Base-by-base conservation (phyloP, 2,888 invertebrate genomes). In the Rugalucina vietnamica region DNA sequence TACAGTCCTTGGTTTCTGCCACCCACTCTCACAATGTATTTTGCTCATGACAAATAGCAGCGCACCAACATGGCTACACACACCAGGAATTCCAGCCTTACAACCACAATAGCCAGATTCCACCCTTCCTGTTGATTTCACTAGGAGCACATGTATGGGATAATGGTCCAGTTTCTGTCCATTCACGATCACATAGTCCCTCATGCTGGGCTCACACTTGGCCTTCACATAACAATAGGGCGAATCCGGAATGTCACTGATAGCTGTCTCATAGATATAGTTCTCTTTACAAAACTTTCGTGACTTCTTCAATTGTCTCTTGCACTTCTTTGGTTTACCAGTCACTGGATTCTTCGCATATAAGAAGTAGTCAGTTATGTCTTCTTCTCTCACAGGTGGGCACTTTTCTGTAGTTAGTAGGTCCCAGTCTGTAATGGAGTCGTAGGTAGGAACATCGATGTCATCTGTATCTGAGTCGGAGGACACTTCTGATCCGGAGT, bases 171-270 rank as follows among this genome's bases (percentile, higher is more conserved):
- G 18, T 18, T 43, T 43, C 43, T 12, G 10, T 43, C 43, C 43
- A 43, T 43, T 39, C 0, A 72, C 72, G 12, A 24, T 39, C 50
- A 74, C 74, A 27, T 29, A 4, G 3, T 1, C 10, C 37, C 29
- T 8, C 10, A 74, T 74, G 18, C 49, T 49, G 21, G 49, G 74
- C 34, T 74, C 49, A 32, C 74, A 74, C 29, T 50, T 74, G 29
- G 49, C 49, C 49, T 49, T 74, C 27, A 74, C 34, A 74, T 74
- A 74, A 1, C 4, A 49, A 18, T 43, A 43, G 8, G 43, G 43
- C 43, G 43, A 43, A 18, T 43, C 18, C 18, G 10, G 8, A 8
- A 43, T 43, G 8, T 43, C 43, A 43, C 43, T 43, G 8, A 43
- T 12, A 12, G 43, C 43, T 18, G 18, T 18, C 8, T 43, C 43